A percentile compares a stretch with the other conserved stretches of the same genome.
Conservation (phyloP, 2,888 invertebrate species). For the Clunio marinus region DNA sequence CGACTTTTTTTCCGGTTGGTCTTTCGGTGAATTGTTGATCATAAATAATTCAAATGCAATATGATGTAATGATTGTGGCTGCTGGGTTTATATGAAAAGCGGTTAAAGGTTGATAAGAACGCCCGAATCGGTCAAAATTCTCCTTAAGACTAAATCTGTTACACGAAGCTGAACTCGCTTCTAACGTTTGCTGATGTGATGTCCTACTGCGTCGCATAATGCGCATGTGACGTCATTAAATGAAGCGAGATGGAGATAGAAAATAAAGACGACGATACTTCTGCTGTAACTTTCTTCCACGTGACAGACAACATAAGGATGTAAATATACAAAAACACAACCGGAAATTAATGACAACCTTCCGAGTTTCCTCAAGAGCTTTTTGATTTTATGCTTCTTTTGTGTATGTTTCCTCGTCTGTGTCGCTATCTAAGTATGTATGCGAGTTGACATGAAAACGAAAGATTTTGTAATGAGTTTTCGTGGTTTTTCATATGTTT, state of each 20-base stretch:
- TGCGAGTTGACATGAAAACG: neutral
- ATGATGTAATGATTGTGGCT: conserved; percentile 24
- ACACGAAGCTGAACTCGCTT: conserved; percentile 13
- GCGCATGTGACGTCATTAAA: conserved; percentile 36
- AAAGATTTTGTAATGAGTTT: conserved; percentile 33
- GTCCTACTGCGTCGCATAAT: neutral
- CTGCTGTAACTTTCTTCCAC: conserved; percentile 25
- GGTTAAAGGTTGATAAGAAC: conserved; percentile 37
- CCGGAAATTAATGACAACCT: conserved; percentile 39
- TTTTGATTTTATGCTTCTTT: neutral
- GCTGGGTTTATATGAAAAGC: conserved; percentile 34
- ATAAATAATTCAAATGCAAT: neutral
- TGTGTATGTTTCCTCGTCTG: neutral
- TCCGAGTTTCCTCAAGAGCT: conserved; percentile 23
- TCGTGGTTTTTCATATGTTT: conserved; percentile 18
- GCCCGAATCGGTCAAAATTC: conserved; percentile 34
- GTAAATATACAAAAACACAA: conserved; percentile 31
- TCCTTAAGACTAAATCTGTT: conserved; percentile 36
- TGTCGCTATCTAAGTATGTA: too few species aligned
- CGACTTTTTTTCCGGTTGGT: neutral
- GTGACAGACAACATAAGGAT: conserved; percentile 33
- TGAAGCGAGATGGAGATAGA: neutral
- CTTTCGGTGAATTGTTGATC: neutral
- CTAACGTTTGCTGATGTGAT: conserved; percentile 22
- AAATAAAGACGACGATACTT: neutral